Conservation (phyloP, 2,888 invertebrate genomes). For the Spodoptera picta region DNA sequence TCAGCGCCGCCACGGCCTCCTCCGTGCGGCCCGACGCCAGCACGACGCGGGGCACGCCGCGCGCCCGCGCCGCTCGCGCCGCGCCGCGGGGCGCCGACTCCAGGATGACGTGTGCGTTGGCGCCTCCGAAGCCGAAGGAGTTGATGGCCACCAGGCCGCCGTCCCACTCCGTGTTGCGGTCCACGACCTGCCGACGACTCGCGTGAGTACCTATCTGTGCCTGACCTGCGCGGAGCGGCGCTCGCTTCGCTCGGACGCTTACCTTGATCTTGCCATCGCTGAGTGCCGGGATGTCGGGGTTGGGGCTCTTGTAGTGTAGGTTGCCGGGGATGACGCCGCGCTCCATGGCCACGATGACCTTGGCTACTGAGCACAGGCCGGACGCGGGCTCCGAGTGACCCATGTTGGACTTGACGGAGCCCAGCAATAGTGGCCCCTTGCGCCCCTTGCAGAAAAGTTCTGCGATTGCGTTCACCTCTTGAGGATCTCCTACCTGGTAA, state of each 20-base stretch:
- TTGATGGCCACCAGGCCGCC: slow-evolving; percentile 98
- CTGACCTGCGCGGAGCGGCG: neutral
- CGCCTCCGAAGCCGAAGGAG: slow-evolving; percentile 99
- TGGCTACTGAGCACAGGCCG: slow-evolving; percentile 96
- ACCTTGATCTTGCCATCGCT: slow-evolving; percentile 95
- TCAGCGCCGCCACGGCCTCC: slow-evolving; percentile 91
- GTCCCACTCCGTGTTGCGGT: slow-evolving; percentile 94
- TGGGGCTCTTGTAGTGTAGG: slow-evolving; percentile 95
- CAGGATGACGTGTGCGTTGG: slow-evolving; percentile 97
- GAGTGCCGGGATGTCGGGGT: slow-evolving; percentile 97
- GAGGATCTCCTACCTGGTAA: slow-evolving; percentile 96
- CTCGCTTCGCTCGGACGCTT: neutral
- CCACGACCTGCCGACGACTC: slow-evolving; percentile 90
- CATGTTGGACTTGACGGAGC: slow-evolving; percentile 99
- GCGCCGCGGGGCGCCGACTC: slow-evolving; percentile 90
- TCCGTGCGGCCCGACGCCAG: slow-evolving; percentile 95
- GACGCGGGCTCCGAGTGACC: slow-evolving; percentile 99
- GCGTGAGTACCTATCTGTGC: neutral
- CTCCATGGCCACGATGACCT: slow-evolving; percentile 97
- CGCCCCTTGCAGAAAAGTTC: slow-evolving; percentile 96
- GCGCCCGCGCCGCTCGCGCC: slow-evolving; percentile 86
- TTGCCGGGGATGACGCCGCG: slow-evolving; percentile 96
- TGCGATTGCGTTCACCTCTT: slow-evolving; percentile 98
- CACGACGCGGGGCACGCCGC: slow-evolving; percentile 84
- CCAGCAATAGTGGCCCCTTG: slow-evolving; percentile 94